Conservation (phyloP, 2,113 vertebrate genomes). For the Lonchura striata region DNA sequence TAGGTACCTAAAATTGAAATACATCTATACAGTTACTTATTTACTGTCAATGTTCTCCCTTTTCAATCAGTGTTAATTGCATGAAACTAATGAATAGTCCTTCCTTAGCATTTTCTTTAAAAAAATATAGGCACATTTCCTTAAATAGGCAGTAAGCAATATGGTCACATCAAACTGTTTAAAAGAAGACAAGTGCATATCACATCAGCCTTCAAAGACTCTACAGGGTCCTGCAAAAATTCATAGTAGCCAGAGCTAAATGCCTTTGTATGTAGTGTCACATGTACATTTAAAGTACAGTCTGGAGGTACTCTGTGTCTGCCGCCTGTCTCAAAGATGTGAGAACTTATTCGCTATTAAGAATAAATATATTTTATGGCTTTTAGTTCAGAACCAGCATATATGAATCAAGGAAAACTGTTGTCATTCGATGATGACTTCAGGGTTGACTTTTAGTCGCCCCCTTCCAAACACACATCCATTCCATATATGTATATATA, state of each 20-base stretch:
- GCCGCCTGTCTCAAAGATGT: not conserved
- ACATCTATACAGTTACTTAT: not conserved
- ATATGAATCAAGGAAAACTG: not conserved
- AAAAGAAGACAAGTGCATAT: not conserved
- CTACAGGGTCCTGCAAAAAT: not conserved
- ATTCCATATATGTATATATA: not conserved
- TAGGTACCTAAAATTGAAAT: not conserved
- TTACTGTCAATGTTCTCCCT: not conserved
- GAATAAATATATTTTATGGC: not conserved
- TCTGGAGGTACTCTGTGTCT: not conserved
- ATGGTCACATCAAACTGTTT: not conserved
- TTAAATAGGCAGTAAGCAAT: not conserved
- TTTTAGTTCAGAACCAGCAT: not conserved
- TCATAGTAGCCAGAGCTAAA: not conserved
- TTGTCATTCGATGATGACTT: not conserved
- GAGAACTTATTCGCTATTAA: not conserved
- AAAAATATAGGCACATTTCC: not conserved
- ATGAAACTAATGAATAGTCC: not conserved
- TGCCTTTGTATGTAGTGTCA: not conserved
- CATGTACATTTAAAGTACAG: not conserved
- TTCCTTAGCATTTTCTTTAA: not conserved
- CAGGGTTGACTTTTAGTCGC: not conserved
- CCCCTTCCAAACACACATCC: not conserved
- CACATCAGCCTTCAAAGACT: not conserved
- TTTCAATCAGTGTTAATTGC: not conserved